Evolutionary conservation across 2,113 vertebrate species (phyloP).

Genomic region (Pterophyllum scalare): DNA sequence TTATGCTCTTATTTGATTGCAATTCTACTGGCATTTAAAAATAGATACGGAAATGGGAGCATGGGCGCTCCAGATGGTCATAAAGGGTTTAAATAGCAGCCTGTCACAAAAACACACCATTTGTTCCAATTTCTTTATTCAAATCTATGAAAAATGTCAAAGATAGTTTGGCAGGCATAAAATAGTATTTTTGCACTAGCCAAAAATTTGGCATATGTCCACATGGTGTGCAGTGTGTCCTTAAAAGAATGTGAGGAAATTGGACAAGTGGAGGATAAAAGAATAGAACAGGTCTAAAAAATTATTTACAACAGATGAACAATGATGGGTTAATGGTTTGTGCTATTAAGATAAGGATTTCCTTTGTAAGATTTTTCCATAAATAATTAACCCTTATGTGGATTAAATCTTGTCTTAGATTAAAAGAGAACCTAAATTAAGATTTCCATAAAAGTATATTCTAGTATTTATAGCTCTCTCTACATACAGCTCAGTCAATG

Average conservation of each 20-base stretch:
- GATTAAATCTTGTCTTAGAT: too few species aligned
- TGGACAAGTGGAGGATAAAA: background rate
- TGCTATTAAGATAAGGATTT: too few species aligned
- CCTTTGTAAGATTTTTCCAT: too few species aligned
- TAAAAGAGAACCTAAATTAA: too few species aligned
- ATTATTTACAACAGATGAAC: background rate
- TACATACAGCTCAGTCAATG: too few species aligned
- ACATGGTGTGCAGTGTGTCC: background rate
- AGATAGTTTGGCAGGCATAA: background rate
- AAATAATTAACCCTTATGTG: too few species aligned
- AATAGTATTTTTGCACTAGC: background rate
- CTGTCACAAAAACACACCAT: background rate
- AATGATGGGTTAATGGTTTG: background rate
- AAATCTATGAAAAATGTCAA: background rate
- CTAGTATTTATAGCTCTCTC: too few species aligned
- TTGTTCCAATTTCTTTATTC: background rate
- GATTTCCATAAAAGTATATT: too few species aligned
- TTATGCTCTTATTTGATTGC: too few species aligned
- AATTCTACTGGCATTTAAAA: too few species aligned
- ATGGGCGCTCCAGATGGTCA: too few species aligned
- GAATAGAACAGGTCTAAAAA: background rate
- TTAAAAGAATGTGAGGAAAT: background rate
- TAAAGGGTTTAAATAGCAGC: background rate
- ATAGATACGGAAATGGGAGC: too few species aligned
- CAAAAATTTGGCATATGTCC: background rate